phyloP scores from a whole-genome alignment of 2,888 invertebrate genomes.

The Mesochorus sp. region DNA sequence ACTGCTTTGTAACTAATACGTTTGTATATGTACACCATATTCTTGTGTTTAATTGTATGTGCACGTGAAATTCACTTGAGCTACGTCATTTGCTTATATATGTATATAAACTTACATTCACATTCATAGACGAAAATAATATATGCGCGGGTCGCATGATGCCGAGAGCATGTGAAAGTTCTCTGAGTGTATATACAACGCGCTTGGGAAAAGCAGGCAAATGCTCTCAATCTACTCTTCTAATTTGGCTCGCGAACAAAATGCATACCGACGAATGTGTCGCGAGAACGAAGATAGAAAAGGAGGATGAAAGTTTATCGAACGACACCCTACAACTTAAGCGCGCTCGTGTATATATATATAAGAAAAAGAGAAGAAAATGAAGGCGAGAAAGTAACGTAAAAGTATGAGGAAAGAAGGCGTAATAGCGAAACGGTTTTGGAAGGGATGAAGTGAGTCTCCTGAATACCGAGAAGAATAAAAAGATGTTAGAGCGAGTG shows the following conservation, averaged over 20 bases:
- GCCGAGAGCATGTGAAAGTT: not conserved
- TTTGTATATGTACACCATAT: not conserved
- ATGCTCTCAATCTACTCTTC: not conserved
- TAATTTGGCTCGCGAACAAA: slow-evolving; percentile 5
- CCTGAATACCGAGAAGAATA: not conserved
- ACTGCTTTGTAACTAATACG: slow-evolving; percentile 12
- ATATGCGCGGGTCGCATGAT: no score
- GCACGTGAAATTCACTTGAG: slow-evolving; percentile 1
- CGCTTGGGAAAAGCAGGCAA: not conserved
- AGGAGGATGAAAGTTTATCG: slow-evolving; percentile 2
- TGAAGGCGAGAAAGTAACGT: slow-evolving; percentile 16
- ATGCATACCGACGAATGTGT: not conserved
- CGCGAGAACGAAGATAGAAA: not conserved
- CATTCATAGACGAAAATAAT: no score
- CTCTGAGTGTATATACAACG: not conserved
- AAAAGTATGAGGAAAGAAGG: slow-evolving; percentile 5
- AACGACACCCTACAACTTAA: slow-evolving; percentile 8
- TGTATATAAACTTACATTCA: no score
- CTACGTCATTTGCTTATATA: not conserved
- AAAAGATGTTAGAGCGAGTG: slow-evolving; percentile 11
- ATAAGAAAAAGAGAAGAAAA: slow-evolving; percentile 15
- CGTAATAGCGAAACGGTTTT: slow-evolving; percentile 15
- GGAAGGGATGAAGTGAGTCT: slow-evolving; percentile 9
- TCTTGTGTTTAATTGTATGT: not conserved
- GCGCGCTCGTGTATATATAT: slow-evolving; percentile 31